A percentile compares a stretch with the other conserved stretches of the same genome.
These are phyloP conservation scores for Leguminivora glycinivorella DNA, from an alignment of 1,140 invertebrate genomes.

Conservation along the genomic window DNA sequence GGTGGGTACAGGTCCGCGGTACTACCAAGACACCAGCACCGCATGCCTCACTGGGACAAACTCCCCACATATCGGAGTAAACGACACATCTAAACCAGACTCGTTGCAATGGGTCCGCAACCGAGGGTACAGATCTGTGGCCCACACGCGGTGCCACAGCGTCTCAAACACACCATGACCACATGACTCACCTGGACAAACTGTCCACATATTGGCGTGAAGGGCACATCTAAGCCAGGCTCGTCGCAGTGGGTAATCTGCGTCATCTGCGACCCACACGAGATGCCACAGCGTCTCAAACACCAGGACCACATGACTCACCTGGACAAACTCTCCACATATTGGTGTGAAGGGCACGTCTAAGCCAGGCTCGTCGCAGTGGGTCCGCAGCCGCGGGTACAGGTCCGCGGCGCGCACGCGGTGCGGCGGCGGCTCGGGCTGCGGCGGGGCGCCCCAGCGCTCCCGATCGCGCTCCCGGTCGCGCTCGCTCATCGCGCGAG, in stretches of 20 bases:
- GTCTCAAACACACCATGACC: constrained; percentile 41
- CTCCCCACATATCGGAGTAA: constrained; percentile 73
- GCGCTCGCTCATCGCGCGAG: constrained; percentile 64
- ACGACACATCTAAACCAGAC: constrained; percentile 63
- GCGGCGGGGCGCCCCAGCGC: constrained; percentile 65
- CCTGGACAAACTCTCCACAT: constrained; percentile 75
- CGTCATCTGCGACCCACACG: constrained; percentile 66
- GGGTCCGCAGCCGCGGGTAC: constrained; percentile 65
- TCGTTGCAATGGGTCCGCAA: constrained; percentile 68
- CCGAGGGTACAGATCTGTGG: constrained; percentile 70
- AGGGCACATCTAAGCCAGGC: constrained; percentile 65
- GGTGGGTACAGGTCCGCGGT: too few relatives aligned
- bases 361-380: constrained; percentile 72
- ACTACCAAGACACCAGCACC: too few relatives aligned
- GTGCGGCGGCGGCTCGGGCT: constrained; percentile 66
- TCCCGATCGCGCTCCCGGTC: constrained; percentile 56
- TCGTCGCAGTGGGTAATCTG: constrained; percentile 69
- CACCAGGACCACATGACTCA: constrained; percentile 35
- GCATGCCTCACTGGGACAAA: constrained; percentile 62
- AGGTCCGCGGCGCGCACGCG: constrained; percentile 70
- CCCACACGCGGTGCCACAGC: constrained; percentile 65
- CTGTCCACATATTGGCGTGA: constrained; percentile 73
- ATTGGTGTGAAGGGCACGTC: constrained; percentile 69
- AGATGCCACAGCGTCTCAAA: constrained; percentile 68
- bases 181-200: constrained; percentile 65